Conservation (phyloP, 2,797 vertebrate species). For the Holocentrus rufus region DNA sequence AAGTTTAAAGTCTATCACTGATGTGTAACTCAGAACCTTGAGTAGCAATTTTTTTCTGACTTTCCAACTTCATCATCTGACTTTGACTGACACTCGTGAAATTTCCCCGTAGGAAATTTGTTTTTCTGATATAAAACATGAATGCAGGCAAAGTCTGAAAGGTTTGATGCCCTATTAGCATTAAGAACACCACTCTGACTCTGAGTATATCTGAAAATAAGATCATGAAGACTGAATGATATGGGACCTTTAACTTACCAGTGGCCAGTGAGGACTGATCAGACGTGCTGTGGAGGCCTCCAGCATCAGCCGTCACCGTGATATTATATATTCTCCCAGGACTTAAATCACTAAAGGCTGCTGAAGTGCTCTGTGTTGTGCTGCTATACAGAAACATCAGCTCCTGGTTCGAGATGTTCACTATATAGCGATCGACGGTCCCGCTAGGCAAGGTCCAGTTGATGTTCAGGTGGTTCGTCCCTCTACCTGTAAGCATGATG, state of each 20-base stretch:
- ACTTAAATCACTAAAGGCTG: background rate
- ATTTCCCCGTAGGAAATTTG: no score
- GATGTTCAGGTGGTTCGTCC: slow-evolving; percentile 55
- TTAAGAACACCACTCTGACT: no score
- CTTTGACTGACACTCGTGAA: no score
- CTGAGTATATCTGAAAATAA: background rate
- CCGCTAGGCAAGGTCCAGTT: slow-evolving; percentile 62
- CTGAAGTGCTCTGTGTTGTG: rapidly evolving
- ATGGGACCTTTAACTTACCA: slow-evolving; percentile 57
- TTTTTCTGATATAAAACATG: no score
- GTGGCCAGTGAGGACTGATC: slow-evolving; percentile 54
- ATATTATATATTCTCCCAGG: slow-evolving; percentile 69
- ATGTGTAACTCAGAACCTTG: no score
- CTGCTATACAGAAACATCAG: rapidly evolving
- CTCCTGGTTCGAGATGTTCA: slow-evolving; percentile 33
- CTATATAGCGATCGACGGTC: slow-evolving; percentile 35
- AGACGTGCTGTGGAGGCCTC: slow-evolving; percentile 28
- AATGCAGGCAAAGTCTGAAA: no score
- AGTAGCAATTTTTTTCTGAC: no score
- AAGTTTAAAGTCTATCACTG: no score
- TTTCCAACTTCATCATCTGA: no score
- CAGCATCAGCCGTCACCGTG: slow-evolving; percentile 67
- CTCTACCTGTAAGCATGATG: background rate
- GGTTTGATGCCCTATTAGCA: no score
- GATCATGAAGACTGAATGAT: no score